Base-by-base conservation (phyloP, 2,113 vertebrate species). In the Epinephelus fuscoguttatus region DNA sequence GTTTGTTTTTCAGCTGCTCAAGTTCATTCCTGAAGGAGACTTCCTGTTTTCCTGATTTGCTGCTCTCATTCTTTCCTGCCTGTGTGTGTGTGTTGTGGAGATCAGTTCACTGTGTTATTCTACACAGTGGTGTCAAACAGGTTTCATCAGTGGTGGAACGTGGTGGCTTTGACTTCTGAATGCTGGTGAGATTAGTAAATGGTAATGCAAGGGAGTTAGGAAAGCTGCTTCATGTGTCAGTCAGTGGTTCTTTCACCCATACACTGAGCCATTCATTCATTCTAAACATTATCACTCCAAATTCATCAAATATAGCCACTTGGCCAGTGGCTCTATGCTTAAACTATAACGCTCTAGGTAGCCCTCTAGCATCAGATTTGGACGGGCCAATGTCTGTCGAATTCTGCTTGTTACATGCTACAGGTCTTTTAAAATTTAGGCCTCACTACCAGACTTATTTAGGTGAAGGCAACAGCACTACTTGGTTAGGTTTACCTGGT, bases 21-120 rank as follows among this genome's bases (percentile, higher is more conserved):
- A 50, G 53, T 61, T 88, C 75, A 82, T 74, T 86, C 84, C 90
- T 88, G 75, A 85, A 73, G 77, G 70, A 82, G 71, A 91, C 81
- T 86, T 91, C 90, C 90, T 92, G 88, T 92, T 90, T 93, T 87
- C 81, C 73, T 75, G 83, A 82, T 64, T 87, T 33, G 64, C 76
- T 66, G 77, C 76, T 74, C 83, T 83, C 78, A 53, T 70, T 82
- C 78, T 86, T 92, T 89, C 88, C 92, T 90, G 79, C 50, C 62
- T 71, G 69, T 77, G 25, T 66, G 75, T 52, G 81, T 64, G 40
- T 77, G 78, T 59, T 53, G 81, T 60, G 55, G 25, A 60, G 37
- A 69, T 84, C 49, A 69, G 68, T 33, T 64, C 14, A 30, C 77
- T 79, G 64, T 75, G 78, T 70, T 66, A 68, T 40, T 23, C 23